A percentile compares a stretch with the other conserved stretches of the same genome.
Evolutionary conservation across 2,113 vertebrate genomes (phyloP).

Genomic region (Myodes glareolus): DNA sequence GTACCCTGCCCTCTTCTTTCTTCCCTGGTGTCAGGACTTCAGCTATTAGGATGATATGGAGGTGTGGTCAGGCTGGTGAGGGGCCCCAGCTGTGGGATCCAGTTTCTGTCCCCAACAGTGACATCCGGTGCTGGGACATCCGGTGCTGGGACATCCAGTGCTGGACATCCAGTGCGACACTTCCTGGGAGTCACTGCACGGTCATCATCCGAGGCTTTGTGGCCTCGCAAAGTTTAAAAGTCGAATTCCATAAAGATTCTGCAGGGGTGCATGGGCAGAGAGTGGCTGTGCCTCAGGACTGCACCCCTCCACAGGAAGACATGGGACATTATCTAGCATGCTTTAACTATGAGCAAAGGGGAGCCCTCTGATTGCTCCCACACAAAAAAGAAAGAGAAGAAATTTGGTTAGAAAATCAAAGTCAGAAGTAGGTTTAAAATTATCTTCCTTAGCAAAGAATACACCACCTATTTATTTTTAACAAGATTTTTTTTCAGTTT

Average conservation of each 20-base stretch:
- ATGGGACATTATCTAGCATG: neutral
- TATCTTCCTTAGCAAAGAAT: neutral
- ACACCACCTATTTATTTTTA: neutral
- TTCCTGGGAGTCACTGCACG: slow-evolving; percentile 48
- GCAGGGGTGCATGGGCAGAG: neutral
- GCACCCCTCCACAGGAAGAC: neutral
- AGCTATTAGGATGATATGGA: slow-evolving; percentile 69
- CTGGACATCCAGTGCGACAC: neutral
- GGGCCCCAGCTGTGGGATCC: slow-evolving; percentile 62
- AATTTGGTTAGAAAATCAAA: slow-evolving; percentile 61
- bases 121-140: slow-evolving; percentile 70
- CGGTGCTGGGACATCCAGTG: slow-evolving; percentile 71
- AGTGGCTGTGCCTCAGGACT: neutral
- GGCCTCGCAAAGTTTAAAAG: slow-evolving; percentile 37
- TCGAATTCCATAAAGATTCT: slow-evolving; percentile 66
- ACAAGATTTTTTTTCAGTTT: neutral
- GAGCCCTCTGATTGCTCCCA: neutral
- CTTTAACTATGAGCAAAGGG: neutral
- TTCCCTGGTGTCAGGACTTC: slow-evolving; percentile 67
- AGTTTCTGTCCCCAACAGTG: slow-evolving; percentile 77
- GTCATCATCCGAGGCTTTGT: slow-evolving; percentile 71
- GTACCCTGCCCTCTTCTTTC: slow-evolving; percentile 50
- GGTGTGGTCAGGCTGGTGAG: slow-evolving; percentile 81
- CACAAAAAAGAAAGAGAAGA: neutral
- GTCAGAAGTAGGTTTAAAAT: slow-evolving; percentile 47